Evolutionary conservation across 2,113 vertebrate genomes (phyloP).

Genomic region (Numida meleagris): DNA sequence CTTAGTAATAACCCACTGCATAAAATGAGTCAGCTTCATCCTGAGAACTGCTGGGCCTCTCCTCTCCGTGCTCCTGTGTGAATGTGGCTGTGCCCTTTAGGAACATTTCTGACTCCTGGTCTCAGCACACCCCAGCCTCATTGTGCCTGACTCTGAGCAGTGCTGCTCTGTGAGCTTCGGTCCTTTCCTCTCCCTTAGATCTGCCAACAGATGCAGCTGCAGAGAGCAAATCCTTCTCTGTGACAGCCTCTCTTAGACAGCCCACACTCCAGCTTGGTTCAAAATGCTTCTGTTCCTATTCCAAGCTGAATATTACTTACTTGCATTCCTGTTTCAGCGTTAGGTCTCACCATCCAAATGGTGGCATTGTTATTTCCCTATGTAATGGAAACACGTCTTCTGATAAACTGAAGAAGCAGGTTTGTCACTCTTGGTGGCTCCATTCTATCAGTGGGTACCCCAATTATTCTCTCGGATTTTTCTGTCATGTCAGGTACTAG

Average conservation of each 20-base stretch:
- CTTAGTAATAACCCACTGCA: background rate
- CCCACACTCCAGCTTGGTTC: background rate
- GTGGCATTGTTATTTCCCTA: background rate
- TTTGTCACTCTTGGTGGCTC: background rate
- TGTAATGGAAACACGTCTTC: background rate
- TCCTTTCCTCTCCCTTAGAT: background rate
- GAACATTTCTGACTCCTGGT: background rate
- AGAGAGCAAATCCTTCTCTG: background rate
- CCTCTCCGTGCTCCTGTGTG: background rate
- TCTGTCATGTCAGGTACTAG: background rate
- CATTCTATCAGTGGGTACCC: background rate
- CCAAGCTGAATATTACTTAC: background rate
- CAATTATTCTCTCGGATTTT: background rate
- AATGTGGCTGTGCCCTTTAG: background rate
- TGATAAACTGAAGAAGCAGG: background rate
- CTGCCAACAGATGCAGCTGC: background rate
- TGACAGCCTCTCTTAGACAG: background rate
- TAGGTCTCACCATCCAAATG: background rate
- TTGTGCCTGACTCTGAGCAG: background rate
- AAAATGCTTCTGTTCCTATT: background rate
- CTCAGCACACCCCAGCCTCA: background rate
- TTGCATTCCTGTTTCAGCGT: background rate
- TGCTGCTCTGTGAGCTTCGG: background rate
- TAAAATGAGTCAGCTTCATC: background rate
- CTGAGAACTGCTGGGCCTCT: background rate